Evolutionary conservation across 2,888 invertebrate genomes (phyloP), one percentile per base, ranked within the genome.

Genomic region (Asteroscopus sphinx): DNA sequence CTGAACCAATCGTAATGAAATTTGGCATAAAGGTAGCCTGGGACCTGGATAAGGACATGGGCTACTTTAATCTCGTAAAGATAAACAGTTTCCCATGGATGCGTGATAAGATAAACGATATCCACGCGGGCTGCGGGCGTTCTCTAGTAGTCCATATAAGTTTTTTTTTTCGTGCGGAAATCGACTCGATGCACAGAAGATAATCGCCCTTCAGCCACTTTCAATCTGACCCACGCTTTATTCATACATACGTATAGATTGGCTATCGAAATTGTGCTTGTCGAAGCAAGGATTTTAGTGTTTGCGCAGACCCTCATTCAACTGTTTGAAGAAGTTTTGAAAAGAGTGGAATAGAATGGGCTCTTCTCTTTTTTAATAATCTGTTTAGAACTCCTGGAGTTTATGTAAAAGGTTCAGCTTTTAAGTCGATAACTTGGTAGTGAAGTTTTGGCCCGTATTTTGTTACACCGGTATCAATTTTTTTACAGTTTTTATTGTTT

Each of bases 211-310:
- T 32, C 32, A 13, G n/a, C 2, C 32, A 21, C n/a, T 2, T 36
- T 26, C 6, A 8, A 36, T 36, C n/a, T 16, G 30, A 42, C 16
- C 28, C 25, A 15, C 7, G 15, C 26, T 25, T 15, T 26, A 36
- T 17, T 16, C 52, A 12, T 42, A 13, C 32, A 12, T 48, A 53
- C 52, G 60, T 61, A 68, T 49, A 57, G 62, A 68, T 66, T 55
- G 59, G 51, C 37, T 61, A 46, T 46, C 42, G 56, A 75, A 69
- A 68, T 65, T 65, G 69, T 70, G 68, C 59, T 56, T 54, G 41
- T 25, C 45, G 37, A 42, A 36, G 42, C 33, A 44, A 45, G 53
- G 47, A 49, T 67, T 65, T 59, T 62, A 53, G 60, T 70, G 59
- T 73, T 64, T 68, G 45, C 56, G 9, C 25, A 15, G 21, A 48